These are phyloP conservation scores for Tenodera sinensis DNA, from an alignment of 2,888 invertebrate genomes.

Conservation along the genomic window DNA sequence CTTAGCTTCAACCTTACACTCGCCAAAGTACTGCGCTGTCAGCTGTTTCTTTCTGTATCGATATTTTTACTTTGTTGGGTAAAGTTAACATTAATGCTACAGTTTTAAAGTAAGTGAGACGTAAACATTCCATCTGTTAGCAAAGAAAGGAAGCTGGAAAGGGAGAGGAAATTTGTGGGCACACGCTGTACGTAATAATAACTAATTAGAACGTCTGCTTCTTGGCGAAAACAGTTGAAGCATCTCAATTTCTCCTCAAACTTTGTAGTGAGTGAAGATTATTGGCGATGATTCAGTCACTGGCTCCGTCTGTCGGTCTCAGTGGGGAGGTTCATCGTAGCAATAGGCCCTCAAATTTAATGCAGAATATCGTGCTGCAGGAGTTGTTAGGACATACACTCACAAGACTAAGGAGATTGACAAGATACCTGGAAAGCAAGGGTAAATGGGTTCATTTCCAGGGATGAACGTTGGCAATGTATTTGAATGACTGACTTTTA, in stretches of 20 bases:
- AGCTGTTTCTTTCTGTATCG: not conserved
- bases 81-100: not conserved
- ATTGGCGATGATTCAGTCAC: constrained; percentile 23
- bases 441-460: too few species aligned
- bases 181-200: constrained; percentile 1
- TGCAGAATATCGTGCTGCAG: not conserved
- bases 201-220: constrained; percentile 20
- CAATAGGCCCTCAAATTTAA: not conserved
- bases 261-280: constrained; percentile 13
- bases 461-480: too few species aligned
- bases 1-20: too few species aligned
- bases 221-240: constrained; percentile 17
- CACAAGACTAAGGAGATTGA: too few species aligned
- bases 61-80: not conserved
- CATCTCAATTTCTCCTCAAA: constrained; percentile 20
- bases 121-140: not conserved
- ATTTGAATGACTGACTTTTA: too few species aligned
- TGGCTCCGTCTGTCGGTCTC: not conserved
- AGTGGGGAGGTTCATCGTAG: not conserved
- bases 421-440: too few species aligned
- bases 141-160: not conserved
- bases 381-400: not conserved
- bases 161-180: not conserved
- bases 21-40: too few species aligned
- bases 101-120: not conserved